A percentile compares a stretch with the other conserved stretches of the same genome.
phyloP scores from a whole-genome alignment of 2,113 vertebrate genomes.

The Channa maculata region DNA sequence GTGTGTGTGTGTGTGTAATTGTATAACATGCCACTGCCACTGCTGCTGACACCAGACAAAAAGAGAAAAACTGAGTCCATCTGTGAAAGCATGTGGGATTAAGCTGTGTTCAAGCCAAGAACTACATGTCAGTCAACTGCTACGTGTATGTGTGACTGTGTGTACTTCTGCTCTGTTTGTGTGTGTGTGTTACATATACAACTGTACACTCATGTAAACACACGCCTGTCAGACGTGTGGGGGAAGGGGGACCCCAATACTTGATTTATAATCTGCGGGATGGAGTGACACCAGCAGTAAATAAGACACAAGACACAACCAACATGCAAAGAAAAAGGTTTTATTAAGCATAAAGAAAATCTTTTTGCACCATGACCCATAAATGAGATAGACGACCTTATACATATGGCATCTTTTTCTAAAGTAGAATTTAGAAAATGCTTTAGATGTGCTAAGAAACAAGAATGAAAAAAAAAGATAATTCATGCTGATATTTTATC shows the following conservation, averaged over 20 bases:
- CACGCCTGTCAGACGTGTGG: constrained; percentile 29
- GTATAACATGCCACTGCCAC: constrained; percentile 51
- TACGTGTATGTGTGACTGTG: constrained; percentile 50
- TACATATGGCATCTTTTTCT: not conserved
- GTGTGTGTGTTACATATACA: constrained; percentile 31
- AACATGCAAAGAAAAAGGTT: not conserved
- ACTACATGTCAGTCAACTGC: constrained; percentile 75
- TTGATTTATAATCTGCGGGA: constrained; percentile 68
- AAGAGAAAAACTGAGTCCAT: constrained; percentile 78
- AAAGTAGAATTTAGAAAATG: not conserved
- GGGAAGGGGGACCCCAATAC: constrained; percentile 62
- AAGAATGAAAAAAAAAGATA: not conserved
- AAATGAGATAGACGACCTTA: no score
- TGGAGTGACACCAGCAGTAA: constrained; percentile 47
- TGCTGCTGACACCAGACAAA: constrained; percentile 76
- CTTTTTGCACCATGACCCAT: no score
- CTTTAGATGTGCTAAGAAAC: not conserved
- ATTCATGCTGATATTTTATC: constrained; percentile 5
- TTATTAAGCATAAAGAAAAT: no score
- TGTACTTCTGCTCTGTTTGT: constrained; percentile 15
- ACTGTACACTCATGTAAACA: constrained; percentile 40
- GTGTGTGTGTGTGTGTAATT: constrained; percentile 40
- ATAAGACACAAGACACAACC: constrained; percentile 54
- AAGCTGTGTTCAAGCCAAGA: constrained; percentile 72
- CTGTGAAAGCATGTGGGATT: constrained; percentile 78